Evolutionary conservation across 1,140 invertebrate species (phyloP).

Genomic region (Colletes latitarsis): DNA sequence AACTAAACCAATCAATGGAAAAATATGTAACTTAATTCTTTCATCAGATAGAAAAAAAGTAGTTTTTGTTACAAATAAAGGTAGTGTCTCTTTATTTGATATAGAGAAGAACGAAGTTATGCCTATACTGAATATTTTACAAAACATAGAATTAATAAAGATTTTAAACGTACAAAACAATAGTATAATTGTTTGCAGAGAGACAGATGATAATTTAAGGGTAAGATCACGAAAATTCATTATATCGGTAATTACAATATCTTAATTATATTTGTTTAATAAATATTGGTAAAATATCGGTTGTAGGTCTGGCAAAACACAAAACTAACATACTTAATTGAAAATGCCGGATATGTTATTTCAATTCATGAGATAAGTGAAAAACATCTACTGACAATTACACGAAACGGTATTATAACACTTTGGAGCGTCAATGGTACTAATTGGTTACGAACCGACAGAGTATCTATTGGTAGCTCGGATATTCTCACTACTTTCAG

Average conservation of each 20-base stretch:
- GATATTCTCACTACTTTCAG: slow-evolving; percentile 60
- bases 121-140: slow-evolving; percentile 50
- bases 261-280: slow-evolving; percentile 6
- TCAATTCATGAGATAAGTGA: slow-evolving; percentile 64
- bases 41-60: slow-evolving; percentile 65
- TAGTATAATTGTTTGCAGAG: slow-evolving; percentile 65
- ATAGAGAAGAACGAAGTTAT: slow-evolving; percentile 49
- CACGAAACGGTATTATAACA: slow-evolving; percentile 64
- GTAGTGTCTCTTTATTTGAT: slow-evolving; percentile 63
- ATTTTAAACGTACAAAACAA: slow-evolving; percentile 58
- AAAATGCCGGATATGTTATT: slow-evolving; percentile 66
- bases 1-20: slow-evolving; percentile 64
- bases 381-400: slow-evolving; percentile 67
- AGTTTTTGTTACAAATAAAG: slow-evolving; percentile 69
- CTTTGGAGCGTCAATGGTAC: slow-evolving; percentile 65
- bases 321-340: slow-evolving; percentile 32
- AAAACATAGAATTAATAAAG: slow-evolving; percentile 61
- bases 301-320: slow-evolving; percentile 57
- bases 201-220: slow-evolving; percentile 61
- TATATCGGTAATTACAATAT: not conserved
- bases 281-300: slow-evolving; percentile 2
- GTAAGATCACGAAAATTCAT: slow-evolving; percentile 48
- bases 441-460: slow-evolving; percentile 55
- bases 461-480: slow-evolving; percentile 29
- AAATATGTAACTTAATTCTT: slow-evolving; percentile 70